Conservation (phyloP, 2,797 vertebrate species). For the Naso thynnoides region DNA sequence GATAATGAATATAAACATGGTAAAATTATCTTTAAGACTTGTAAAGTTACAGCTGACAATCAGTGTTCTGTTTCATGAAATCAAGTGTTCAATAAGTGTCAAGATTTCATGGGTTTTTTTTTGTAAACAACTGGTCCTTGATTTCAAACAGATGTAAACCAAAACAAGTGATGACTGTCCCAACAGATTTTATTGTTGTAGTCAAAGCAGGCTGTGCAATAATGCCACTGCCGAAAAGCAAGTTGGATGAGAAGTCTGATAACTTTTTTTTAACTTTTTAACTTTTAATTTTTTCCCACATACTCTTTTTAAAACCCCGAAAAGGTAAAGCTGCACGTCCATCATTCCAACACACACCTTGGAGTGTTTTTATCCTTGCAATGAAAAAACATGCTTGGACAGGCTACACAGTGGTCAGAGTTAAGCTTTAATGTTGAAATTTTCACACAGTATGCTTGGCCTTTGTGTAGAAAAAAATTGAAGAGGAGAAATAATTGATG, state of each 20-base stretch:
- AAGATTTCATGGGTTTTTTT: background rate
- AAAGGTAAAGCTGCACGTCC: background rate
- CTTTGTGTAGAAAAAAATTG: background rate
- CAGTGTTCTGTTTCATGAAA: background rate
- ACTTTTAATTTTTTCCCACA: too few relatives aligned
- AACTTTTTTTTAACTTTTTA: too few relatives aligned
- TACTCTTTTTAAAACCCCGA: too few relatives aligned
- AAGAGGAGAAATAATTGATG: slow-evolving; percentile 14
- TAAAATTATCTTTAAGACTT: background rate
- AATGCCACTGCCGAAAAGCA: too few relatives aligned
- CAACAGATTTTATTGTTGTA: too few relatives aligned
- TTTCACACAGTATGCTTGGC: background rate
- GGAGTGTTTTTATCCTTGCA: background rate
- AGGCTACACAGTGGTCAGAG: background rate
- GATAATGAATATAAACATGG: background rate
- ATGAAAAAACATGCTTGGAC: background rate
- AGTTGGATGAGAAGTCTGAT: too few relatives aligned
- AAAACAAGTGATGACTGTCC: background rate
- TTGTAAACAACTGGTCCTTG: background rate
- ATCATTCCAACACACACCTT: background rate
- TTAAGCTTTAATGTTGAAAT: background rate
- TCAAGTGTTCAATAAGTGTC: background rate
- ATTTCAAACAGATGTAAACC: background rate
- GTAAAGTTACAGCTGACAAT: background rate
- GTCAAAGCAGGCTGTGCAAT: too few relatives aligned